These are phyloP conservation scores for Heteromyza rotundicornis DNA, from an alignment of 2,888 invertebrate genomes.

Conservation along the genomic window DNA sequence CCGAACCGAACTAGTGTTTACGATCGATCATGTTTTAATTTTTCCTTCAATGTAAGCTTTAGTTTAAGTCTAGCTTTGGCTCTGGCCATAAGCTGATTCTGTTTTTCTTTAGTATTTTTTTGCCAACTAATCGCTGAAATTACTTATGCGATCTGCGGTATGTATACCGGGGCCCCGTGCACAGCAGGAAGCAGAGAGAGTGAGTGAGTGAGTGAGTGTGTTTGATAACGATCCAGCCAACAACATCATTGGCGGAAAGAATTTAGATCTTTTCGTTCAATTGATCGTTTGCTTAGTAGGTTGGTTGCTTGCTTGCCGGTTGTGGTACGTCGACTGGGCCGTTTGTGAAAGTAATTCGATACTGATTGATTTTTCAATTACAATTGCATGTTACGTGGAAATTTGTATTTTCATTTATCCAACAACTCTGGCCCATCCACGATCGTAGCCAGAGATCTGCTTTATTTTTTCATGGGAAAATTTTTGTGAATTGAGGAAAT, in stretches of 20 bases:
- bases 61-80: too few species aligned
- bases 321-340: constrained; percentile 35
- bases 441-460: neutral
- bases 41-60: too few species aligned
- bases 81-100: too few species aligned
- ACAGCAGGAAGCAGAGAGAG: neutral
- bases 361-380: constrained; percentile 50
- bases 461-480: constrained; percentile 16
- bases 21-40: too few species aligned
- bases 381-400: constrained; percentile 52
- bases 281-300: neutral
- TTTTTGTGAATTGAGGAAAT: too few species aligned
- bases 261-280: neutral
- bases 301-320: neutral
- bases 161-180: neutral
- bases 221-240: constrained; percentile 1
- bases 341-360: constrained; percentile 53
- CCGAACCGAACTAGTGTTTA: too few species aligned
- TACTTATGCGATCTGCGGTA: neutral
- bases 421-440: too few species aligned
- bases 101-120: too few species aligned
- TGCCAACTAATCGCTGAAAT: neutral
- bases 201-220: neutral
- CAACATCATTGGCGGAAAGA: neutral
- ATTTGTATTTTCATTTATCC: constrained; percentile 39